Base-by-base conservation (phyloP, 1,140 invertebrate genomes). In the Papilio xuthus region DNA sequence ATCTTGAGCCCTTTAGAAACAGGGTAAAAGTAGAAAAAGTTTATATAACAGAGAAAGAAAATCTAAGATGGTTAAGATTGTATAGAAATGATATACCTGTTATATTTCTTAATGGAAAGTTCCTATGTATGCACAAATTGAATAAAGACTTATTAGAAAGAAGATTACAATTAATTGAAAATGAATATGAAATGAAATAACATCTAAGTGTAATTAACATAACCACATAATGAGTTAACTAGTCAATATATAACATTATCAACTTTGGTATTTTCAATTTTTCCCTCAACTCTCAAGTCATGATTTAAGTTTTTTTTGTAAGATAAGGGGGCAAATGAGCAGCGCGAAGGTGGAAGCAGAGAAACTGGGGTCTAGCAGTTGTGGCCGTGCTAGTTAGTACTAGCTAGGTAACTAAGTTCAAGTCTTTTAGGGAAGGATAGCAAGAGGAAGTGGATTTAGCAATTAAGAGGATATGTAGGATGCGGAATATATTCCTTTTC, bases 61-160 rank as follows among this genome's bases (percentile, higher is more conserved):
- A 98, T 89, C 86, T 97, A 74, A 93, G 95, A 77, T 97, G 96
- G 95, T 94, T 96, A 75, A 93, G 96, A 77, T 93, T 97, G n/a
- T 99, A 98, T 87, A 95, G 96, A 78, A 95, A 96, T 90, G 97
- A 98, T 89, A 98, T 98, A 86, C 98, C 98, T 71, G 97, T 98
- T 15, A 93, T 98, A 85, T 97, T 98, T 94, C 94, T 98, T 7
- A 96, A 98, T 90, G 96, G 96, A 18, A 94, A 96, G 85, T 98
- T 96, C 93, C 93, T 98, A 32, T 98, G 98, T 94, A 98, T 97
- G 94, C 97, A 98, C 91, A 95, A 93, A 83, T 94, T 97, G 67
- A 95, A 98, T 88, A 87, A 88, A 79, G 76, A 85, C 73, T 69
- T 90, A 74, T 81, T 94, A 80, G 88, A 92, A 53, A 90, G 73